These are phyloP conservation scores for Siniperca obscura DNA, from an alignment of 2,797 vertebrate species.

Conservation along the genomic window DNA sequence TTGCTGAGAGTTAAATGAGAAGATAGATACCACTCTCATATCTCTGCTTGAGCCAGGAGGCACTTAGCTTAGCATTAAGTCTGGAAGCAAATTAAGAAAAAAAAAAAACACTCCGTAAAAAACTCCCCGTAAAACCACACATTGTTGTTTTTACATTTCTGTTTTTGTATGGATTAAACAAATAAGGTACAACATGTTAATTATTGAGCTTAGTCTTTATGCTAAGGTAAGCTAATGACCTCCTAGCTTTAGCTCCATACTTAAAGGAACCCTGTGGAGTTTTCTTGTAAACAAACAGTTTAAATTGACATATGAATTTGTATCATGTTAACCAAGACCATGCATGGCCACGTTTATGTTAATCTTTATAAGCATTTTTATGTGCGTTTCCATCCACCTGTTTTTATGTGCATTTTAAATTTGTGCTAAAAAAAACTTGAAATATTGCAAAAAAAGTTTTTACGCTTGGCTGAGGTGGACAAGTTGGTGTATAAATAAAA, in stretches of 20 bases:
- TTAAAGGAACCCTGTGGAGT: slow-evolving; percentile 5
- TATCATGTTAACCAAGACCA: background rate
- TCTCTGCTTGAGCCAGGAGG: background rate
- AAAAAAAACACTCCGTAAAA: too few relatives aligned
- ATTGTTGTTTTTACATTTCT: background rate
- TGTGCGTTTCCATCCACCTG: background rate
- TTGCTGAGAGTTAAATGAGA: slow-evolving; percentile 9
- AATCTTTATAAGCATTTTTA: background rate
- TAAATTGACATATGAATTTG: background rate
- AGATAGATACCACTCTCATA: background rate
- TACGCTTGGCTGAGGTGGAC: background rate
- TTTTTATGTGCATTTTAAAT: background rate
- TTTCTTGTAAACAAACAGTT: background rate
- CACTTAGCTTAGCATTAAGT: slow-evolving; percentile 10
- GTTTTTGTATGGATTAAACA: background rate
- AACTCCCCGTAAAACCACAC: background rate
- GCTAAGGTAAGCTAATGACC: background rate
- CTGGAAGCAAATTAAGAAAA: background rate
- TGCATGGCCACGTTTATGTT: background rate
- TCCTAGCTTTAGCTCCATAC: background rate
- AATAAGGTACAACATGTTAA: background rate
- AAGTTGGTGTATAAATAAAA: background rate
- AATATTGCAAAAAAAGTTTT: background rate
- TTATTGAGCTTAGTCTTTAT: background rate
- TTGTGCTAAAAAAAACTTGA: background rate